Base-by-base conservation (phyloP, 2,113 vertebrate genomes). In the Danionella cerebrum region DNA sequence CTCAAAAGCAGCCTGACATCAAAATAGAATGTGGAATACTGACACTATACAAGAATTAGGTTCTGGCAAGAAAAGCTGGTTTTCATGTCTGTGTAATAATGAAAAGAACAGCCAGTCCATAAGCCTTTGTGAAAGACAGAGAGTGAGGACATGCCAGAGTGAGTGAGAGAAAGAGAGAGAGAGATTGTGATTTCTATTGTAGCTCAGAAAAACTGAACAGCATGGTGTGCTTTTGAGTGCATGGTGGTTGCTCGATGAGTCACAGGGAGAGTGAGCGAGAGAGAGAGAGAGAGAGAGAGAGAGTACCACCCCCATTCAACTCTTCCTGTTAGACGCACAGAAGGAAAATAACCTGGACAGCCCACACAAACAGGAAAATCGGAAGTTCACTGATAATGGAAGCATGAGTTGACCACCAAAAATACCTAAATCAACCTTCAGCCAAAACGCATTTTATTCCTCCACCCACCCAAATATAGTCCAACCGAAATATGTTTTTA, bases 251-350 rank as follows among this genome's bases (percentile, higher is more conserved):
- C 29, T 69, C 39, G 50, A 67, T 74, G 68, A 58, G 51, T 47
- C 39, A 75, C 18, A 18, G 63, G 42, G 58, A 42, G 54, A 60
- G 10, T 59, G 16, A 66, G 47, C 59, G 13, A 65, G 16, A 63
- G 48, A 29, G 48, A 24, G 39, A 67, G 11, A 70, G 33, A 65
- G 60, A 14, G 67, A 33, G 52, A 53, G 18, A 72, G 39, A 66
- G 41, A 69, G 71, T 19, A 54, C 65, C 65, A 64, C 57, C 65
- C 41, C 65, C 71, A 33, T 25, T 69, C 63, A 25, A 64, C 62
- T 58, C 59, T 73, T 73, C 71, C 65, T 68, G 65, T 68, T 36
- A 59, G 16, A 29, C 10, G 10, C 41, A 47, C 58, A 47, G 10
- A 62, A 44, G 48, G 45, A 58, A 70, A 60, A 70, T 58, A 70